Percentiles rank a stretch among this genome's conserved stretches.
These are phyloP conservation scores for Cheirogaleus medius DNA, from an alignment of 2,113 vertebrate species.

Conservation along the genomic window DNA sequence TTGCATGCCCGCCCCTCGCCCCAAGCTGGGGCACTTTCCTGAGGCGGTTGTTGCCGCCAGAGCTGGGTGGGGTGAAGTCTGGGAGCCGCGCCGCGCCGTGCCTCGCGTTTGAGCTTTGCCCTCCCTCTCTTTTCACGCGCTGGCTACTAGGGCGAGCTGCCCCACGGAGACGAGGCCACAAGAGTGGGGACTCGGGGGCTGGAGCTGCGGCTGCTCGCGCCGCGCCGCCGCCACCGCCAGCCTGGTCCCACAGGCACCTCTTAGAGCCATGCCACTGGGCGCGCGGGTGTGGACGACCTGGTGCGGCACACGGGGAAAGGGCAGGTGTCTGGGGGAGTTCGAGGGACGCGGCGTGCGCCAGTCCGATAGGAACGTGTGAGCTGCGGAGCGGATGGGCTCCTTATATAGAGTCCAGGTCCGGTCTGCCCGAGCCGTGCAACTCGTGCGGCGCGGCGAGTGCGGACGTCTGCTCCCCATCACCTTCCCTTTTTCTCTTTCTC, in stretches of 20 bases:
- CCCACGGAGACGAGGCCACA: slow-evolving; percentile 45
- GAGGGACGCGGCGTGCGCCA: slow-evolving; percentile 1
- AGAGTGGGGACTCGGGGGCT: slow-evolving; percentile 25
- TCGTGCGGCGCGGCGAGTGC: slow-evolving; percentile 52
- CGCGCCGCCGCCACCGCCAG: not conserved
- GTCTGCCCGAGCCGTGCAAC: slow-evolving; percentile 41
- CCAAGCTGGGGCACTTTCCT: slow-evolving; percentile 25
- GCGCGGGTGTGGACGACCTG: slow-evolving; percentile 5
- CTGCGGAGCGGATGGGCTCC: not conserved
- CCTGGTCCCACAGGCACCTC: not conserved
- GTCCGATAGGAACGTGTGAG: not conserved
- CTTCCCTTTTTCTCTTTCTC: not conserved
- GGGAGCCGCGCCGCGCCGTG: not conserved
- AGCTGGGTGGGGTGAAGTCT: slow-evolving; percentile 45
- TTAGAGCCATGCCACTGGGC: slow-evolving; percentile 33
- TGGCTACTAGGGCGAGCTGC: slow-evolving; percentile 36
- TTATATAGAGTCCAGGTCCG: slow-evolving; percentile 74
- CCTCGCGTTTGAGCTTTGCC: not conserved
- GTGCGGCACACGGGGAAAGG: not conserved
- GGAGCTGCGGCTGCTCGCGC: not conserved
- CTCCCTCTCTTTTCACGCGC: slow-evolving; percentile 32
- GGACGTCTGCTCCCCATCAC: slow-evolving; percentile 6
- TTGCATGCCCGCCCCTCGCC: slow-evolving; percentile 23
- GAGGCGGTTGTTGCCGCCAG: not conserved
- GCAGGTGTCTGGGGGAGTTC: slow-evolving; percentile 39